Evolutionary conservation across 2,797 vertebrate genomes (phyloP).

Genomic region (Lates japonicus): DNA sequence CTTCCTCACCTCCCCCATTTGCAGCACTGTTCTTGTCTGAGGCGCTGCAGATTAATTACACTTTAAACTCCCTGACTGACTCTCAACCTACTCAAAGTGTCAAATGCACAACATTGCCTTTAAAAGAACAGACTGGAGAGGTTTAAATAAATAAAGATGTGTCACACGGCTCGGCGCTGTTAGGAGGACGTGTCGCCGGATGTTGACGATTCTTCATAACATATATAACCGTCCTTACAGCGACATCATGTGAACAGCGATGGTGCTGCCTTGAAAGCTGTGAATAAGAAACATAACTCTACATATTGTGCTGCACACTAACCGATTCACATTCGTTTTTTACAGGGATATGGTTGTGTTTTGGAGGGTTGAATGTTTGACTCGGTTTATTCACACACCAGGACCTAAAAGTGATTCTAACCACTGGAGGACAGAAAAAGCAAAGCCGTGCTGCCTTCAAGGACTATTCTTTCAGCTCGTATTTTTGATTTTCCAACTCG

Average conservation of each 20-base stretch:
- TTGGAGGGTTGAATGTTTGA: background rate
- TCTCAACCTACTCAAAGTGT: background rate
- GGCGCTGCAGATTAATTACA: background rate
- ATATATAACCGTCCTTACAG: constrained; percentile 58
- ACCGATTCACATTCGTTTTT: background rate
- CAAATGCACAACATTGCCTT: constrained; percentile 16
- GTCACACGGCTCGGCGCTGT: background rate
- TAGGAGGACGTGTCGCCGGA: constrained; percentile 81
- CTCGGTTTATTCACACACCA: background rate
- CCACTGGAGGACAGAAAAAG: background rate
- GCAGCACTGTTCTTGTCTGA: constrained; percentile 35
- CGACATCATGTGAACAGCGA: constrained; percentile 51
- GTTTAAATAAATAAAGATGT: constrained; percentile 2
- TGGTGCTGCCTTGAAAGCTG: background rate
- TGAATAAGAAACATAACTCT: background rate
- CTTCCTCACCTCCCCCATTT: constrained; percentile 89
- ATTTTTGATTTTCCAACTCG: rapidly evolving
- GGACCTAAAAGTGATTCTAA: background rate
- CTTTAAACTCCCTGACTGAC: background rate
- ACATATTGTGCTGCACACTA: background rate
- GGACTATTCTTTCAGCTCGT: background rate
- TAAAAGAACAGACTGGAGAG: background rate
- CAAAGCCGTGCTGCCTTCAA: constrained; percentile 29
- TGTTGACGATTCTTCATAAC: constrained; percentile 59
- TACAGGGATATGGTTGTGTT: background rate